phyloP scores from a whole-genome alignment of 2,113 vertebrate species.

The Cathartes aura region DNA sequence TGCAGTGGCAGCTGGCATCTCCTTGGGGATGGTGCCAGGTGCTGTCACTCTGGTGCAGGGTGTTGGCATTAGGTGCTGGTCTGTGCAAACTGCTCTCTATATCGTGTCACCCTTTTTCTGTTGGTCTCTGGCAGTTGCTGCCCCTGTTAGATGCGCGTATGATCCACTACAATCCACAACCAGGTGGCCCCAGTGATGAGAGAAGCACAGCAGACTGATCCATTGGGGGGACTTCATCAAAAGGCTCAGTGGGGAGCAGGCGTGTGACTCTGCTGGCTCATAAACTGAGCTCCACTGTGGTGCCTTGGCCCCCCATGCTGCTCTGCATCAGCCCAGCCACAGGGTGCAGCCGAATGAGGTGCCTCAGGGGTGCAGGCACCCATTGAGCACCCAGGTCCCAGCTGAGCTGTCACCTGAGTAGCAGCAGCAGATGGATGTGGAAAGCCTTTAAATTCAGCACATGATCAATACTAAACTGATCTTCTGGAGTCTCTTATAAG shows the following conservation, averaged over 20 bases:
- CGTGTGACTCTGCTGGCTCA: background rate
- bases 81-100: background rate
- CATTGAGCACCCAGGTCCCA: background rate
- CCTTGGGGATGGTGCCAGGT: background rate
- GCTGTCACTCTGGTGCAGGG: background rate
- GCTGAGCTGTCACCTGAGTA: background rate
- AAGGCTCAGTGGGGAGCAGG: background rate
- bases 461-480: constrained; percentile 77
- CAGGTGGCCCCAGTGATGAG: background rate
- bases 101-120: background rate
- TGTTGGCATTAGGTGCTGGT: background rate
- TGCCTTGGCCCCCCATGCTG: background rate
- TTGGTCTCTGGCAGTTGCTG: background rate
- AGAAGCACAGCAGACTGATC: background rate
- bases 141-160: background rate
- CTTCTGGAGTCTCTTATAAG: constrained; percentile 59
- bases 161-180: background rate
- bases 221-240: background rate
- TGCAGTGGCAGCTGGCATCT: background rate
- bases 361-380: background rate
- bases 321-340: background rate
- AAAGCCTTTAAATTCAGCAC: constrained; percentile 42
- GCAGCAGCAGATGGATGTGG: constrained; percentile 42
- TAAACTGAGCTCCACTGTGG: background rate
- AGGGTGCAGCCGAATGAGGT: background rate